Conservation (phyloP, 2,888 invertebrate species). For the Drosophila leonis region DNA sequence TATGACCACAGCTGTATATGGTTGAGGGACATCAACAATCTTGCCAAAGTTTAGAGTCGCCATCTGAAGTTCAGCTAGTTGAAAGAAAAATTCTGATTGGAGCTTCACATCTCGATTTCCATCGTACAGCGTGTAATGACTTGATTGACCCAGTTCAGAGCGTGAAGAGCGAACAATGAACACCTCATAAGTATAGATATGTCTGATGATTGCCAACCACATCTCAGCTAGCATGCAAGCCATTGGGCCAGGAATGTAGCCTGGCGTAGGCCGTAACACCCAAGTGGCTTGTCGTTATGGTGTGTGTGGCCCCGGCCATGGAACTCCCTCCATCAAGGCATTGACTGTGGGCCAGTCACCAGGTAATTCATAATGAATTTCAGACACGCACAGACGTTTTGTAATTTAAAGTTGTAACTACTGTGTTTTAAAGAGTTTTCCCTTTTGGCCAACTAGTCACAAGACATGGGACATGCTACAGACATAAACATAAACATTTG, state of each 20-base stretch:
- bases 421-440: slow-evolving; percentile 68
- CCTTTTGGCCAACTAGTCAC: slow-evolving; percentile 50
- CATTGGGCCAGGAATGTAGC: slow-evolving; percentile 25
- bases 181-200: slow-evolving; percentile 66
- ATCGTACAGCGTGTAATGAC: slow-evolving; percentile 21
- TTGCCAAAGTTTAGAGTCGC: neutral
- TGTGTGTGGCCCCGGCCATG: slow-evolving; percentile 53
- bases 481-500: slow-evolving; percentile 46
- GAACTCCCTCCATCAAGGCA: slow-evolving; percentile 35
- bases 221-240: slow-evolving; percentile 39
- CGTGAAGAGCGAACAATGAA: slow-evolving; percentile 69
- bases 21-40: too few relatives aligned
- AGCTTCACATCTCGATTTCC: slow-evolving; percentile 8
- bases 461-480: slow-evolving; percentile 17
- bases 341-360: slow-evolving; percentile 13
- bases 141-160: slow-evolving; percentile 69
- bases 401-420: slow-evolving; percentile 79
- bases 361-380: slow-evolving; percentile 79
- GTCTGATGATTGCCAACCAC: slow-evolving; percentile 17
- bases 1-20: too few relatives aligned
- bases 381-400: slow-evolving; percentile 84
- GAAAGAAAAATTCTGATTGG: slow-evolving; percentile 7
- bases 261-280: slow-evolving; percentile 56
- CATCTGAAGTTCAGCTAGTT: neutral
- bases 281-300: slow-evolving; percentile 47